phyloP scores from a whole-genome alignment of 2,888 invertebrate species.

The Seira sanloemensis region DNA sequence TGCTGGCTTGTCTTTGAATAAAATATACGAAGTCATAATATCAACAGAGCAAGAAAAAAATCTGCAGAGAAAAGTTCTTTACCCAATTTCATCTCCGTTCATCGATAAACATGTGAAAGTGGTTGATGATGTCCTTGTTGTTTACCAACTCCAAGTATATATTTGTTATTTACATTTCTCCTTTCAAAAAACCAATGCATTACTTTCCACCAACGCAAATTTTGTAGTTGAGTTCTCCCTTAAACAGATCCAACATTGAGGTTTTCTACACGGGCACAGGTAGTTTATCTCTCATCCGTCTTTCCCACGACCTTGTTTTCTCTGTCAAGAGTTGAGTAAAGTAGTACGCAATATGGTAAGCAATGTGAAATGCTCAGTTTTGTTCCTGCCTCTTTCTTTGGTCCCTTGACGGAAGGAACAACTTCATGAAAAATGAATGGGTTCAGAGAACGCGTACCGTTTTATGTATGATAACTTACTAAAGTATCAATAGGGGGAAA shows the following conservation, averaged over 20 bases:
- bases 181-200: neutral
- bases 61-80: neutral
- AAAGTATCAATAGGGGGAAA: neutral
- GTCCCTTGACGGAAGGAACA: neutral
- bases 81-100: neutral
- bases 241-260: neutral
- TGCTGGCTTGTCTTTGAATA: neutral
- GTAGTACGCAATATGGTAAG: neutral
- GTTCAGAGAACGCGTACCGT: slow-evolving; percentile 9
- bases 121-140: neutral
- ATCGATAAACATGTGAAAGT: neutral
- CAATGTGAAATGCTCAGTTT: neutral
- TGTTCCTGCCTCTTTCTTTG: neutral
- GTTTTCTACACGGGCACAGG: neutral
- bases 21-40: neutral
- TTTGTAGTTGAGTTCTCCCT: neutral
- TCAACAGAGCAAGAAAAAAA: neutral
- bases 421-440: slow-evolving; percentile 54
- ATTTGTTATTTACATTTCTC: slow-evolving; percentile 3
- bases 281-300: neutral
- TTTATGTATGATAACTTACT: neutral
- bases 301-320: neutral
- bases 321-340: neutral
- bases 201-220: neutral
- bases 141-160: neutral